Evolutionary conservation across 2,888 invertebrate species (phyloP), one percentile per base, ranked within the genome.

Genomic region (Alloplasta piceator): DNA sequence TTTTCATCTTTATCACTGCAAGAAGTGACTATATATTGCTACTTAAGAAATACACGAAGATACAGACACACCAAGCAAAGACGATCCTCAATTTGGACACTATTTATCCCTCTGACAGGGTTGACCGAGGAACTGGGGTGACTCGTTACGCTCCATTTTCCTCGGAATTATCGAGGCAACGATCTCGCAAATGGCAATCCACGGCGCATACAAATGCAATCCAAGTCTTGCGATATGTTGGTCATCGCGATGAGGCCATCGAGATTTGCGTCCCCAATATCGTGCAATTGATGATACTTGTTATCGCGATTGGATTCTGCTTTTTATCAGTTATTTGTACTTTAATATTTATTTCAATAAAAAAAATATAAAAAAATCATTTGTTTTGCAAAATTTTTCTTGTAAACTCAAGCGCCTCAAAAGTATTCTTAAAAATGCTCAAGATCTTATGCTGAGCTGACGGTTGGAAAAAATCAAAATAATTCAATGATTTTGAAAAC

Each of bases 91-190:
- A 26, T 41, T 55, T 41, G 63, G 14, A 61, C 48, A 56, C 68
- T 63, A 55, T 61, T 56, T 61, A 72, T 39, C 14, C 61, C 7
- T 66, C 80, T 77, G 77, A 77, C 80, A 80, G 80, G 77, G 80
- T 80, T 80, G 80, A 80, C 80, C 77, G 80, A 63, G 77, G 73
- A 80, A 80, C 77, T 73, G 39, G 72, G 80, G 77, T 80, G 73
- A 72, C 68, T 63, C 80, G 76, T 80, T 80, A 77, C 77, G 80
- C 80, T 80, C 80, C 58, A 80, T 80, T 80, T 80, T 68, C 61
- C 76, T n/a, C 67, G 41, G 68, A 55, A 67, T 52, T 73, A 68
- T 80, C 80, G 80, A 67, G 58, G 66, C 72, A 80, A 56, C 66
- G 66, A 72, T 64, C 58, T 61, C 61, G 41, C 63, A 63, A 36